Base-by-base conservation (phyloP, 2,888 invertebrate genomes). In the Helleia helle region DNA sequence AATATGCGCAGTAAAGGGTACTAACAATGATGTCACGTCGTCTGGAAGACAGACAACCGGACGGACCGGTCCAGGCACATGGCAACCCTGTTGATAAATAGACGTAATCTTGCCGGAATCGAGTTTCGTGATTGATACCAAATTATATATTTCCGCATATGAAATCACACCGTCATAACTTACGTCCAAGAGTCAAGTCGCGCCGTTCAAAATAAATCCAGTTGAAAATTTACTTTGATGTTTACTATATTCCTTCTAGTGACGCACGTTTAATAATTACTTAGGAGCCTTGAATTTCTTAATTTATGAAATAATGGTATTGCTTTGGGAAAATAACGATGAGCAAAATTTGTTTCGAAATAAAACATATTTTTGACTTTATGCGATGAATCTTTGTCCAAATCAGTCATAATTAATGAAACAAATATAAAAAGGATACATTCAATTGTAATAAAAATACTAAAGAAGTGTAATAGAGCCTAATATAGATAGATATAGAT, bases 141-240 rank as follows among this genome's bases (percentile, higher is more conserved):
- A 41, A 58, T n/a, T n/a, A n/a, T n/a, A n/a, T 61, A 54, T 63
- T 81, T 83, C 83, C 83, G 80, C 64, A 59, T 81, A 72, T 73
- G 71, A 72, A 67, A 63, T 73, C 75, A 75, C 61, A 22, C 8
- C n/a, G n/a, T n/a, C n/a, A n/a, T n/a, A n/a, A n/a, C n/a, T n/a
- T n/a, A n/a, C n/a, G n/a, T n/a, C n/a, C n/a, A n/a, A n/a, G n/a
- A 22, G n/a, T n/a, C n/a, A n/a, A n/a, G n/a, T n/a, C 18, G 18
- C 18, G 18, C n/a, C n/a, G n/a, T n/a, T n/a, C 15, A 15, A 22
- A 22, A 2, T 8, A 2, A 7, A 4, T 7, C 22, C 7, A 22
- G 22, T 4, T 8, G 22, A 6, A 22, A 8, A 22, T 22, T 22
- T 5, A 22, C 8, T 22, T 7, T 5, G 22, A 2, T 22, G 8